A percentile compares a stretch with the other conserved stretches of the same genome.
These are phyloP conservation scores for Coelopa frigida DNA, from an alignment of 1,140 invertebrate genomes.

Conservation along the genomic window DNA sequence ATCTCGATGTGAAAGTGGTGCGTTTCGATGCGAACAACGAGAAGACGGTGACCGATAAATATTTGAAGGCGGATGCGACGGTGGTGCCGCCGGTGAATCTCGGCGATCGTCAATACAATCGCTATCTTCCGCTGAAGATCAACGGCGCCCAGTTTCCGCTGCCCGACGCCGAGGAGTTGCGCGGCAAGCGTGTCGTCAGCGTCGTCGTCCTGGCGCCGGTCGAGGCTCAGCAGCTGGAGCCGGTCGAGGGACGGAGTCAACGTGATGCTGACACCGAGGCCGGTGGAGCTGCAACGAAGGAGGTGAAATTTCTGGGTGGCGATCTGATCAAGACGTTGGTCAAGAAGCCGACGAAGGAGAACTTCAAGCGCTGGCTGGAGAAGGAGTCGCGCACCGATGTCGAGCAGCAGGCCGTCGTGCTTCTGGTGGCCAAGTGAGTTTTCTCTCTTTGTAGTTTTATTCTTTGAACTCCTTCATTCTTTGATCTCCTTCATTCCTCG, in stretches of 20 bases:
- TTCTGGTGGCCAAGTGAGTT: slow-evolving; percentile 71
- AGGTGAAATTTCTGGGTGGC: slow-evolving; percentile 57
- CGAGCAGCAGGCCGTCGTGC: slow-evolving; percentile 67
- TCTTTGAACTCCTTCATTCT: not conserved
- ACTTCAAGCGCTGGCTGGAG: slow-evolving; percentile 72
- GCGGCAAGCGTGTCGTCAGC: slow-evolving; percentile 66
- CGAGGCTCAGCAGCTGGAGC: slow-evolving; percentile 45
- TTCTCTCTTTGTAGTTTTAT: not conserved
- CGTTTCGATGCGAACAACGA: slow-evolving; percentile 66
- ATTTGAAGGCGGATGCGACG: slow-evolving; percentile 64
- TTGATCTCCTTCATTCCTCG: not conserved
- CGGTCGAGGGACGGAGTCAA: slow-evolving; percentile 38
- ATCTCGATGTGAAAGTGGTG: slow-evolving; percentile 77
- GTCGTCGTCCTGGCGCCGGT: slow-evolving; percentile 77
- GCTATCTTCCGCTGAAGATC: slow-evolving; percentile 74
- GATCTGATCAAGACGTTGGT: slow-evolving; percentile 67
- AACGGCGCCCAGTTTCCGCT: slow-evolving; percentile 76
- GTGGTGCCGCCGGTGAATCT: slow-evolving; percentile 65
- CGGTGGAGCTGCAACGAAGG: slow-evolving; percentile 47
- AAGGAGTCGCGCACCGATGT: slow-evolving; percentile 63
- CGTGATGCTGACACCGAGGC: slow-evolving; percentile 44
- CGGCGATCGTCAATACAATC: slow-evolving; percentile 67
- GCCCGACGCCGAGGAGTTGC: slow-evolving; percentile 63
- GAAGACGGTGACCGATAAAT: slow-evolving; percentile 65
- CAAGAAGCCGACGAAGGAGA: slow-evolving; percentile 64